These are phyloP conservation scores for Cisticola juncidis DNA, from an alignment of 2,113 vertebrate species.

Conservation along the genomic window DNA sequence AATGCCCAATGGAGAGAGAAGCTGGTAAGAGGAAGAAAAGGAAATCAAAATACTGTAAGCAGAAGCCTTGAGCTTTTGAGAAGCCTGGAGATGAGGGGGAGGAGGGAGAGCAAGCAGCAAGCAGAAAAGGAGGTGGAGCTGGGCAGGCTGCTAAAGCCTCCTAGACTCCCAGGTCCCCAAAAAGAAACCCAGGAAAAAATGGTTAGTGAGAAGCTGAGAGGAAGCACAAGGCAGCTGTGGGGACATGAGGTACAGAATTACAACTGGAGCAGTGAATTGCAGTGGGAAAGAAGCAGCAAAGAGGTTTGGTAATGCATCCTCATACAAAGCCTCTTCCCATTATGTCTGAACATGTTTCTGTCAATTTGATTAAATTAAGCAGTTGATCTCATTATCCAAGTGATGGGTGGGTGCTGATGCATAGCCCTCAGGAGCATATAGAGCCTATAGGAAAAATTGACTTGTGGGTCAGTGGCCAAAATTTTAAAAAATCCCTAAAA, in stretches of 20 bases:
- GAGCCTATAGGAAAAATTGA: background rate
- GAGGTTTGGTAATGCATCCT: background rate
- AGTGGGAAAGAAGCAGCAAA: background rate
- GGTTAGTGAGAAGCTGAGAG: background rate
- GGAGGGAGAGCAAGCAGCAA: slow-evolving; percentile 13
- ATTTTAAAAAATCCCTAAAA: background rate
- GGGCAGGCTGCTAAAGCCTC: background rate
- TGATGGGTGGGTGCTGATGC: background rate
- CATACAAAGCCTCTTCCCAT: background rate
- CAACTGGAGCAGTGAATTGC: background rate
- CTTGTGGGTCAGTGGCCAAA: background rate
- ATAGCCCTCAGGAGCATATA: background rate
- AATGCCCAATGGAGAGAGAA: background rate
- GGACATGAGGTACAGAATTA: background rate
- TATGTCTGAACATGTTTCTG: background rate
- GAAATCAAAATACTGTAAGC: slow-evolving; percentile 26
- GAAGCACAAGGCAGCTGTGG: background rate
- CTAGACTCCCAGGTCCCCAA: background rate
- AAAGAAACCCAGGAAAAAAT: background rate
- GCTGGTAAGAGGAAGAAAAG: background rate
- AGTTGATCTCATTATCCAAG: background rate
- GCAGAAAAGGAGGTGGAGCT: slow-evolving; percentile 47
- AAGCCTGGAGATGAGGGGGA: slow-evolving; percentile 22
- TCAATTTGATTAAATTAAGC: background rate
- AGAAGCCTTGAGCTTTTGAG: slow-evolving; percentile 34